Evolutionary conservation across 35 echinoderm and acorn worm species (phyloP), one percentile per base, ranked within the genome.

Genomic region (Ptychodera flava): DNA sequence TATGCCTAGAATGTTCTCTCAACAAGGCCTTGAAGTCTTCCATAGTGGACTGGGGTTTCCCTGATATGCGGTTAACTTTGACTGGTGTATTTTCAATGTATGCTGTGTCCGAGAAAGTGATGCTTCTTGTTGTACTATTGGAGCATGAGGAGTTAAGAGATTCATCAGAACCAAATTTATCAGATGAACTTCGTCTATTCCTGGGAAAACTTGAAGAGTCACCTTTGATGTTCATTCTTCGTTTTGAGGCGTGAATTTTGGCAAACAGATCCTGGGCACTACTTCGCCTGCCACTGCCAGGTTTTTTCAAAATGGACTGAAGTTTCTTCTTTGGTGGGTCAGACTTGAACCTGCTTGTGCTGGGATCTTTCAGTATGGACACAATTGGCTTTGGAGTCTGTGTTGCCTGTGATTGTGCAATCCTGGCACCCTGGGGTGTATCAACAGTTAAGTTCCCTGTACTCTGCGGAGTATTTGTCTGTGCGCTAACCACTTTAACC

Each of bases 61-160:
- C 96, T 35, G 96, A 99, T 27, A 83, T 76, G 35, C 79, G 81
- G 78, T 92, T 94, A 38, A 99, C 88, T 80, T 94, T 92, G 0
- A 99, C 93, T 15, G 93, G 92, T 79, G 87, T 99, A 81, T 94
- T 86, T 36, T 99, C 96, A 77, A 99, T 90, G 45, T 85, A 85
- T 31, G 94, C 92, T 28, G 88, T 94, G 75, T 94, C 93, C 37
- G 96, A 99, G 79, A 99, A 99, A 2, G 90, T 85, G 33, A 99
- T 99, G 31, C 86, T 87, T 86, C 91, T 88, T 16, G 37, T 83
- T 82, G 80, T 31, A 16, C 33, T 83, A 28, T 37, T 16, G 10
- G 45, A 64, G 22, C 45, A 64, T 12, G 45, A 27, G 0, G 12
- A 16, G 37, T 36, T 37, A 34, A 83, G 34, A 6, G 82, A 83